Evolutionary conservation across 2,888 invertebrate genomes (phyloP), one percentile per base, ranked within the genome.

Genomic region (Lapara coniferarum): DNA sequence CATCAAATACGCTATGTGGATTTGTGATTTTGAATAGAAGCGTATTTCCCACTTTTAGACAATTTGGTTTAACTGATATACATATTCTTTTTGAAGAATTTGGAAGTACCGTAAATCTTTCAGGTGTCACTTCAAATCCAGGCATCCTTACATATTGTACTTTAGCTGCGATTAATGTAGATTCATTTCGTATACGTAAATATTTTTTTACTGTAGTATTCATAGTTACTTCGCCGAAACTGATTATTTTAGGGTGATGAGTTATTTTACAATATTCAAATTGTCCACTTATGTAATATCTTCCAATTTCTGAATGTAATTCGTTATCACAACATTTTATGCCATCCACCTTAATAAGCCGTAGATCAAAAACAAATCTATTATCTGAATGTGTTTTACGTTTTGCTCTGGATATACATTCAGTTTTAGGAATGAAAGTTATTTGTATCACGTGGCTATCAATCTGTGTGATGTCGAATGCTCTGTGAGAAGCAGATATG

Each of bases 231-330:
- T 94, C 83, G 2, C 90, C 90, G 72, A 95, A 91, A 72, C 91
- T 75, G 0, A 95, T 72, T 10, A 81, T 76, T 70, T 90, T 85
- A 0, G 96, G 96, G 30, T 79, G 75, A 72, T 95, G 86, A 6
- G 81, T 81, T 16, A 96, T 82, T 44, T 85, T 81, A 46, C 94
- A 89, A 63, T 87, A 83, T 84, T 95, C 95, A 70, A 90, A 93
- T 79, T 94, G 90, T 0, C 95, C 95, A 77, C 95, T 92, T 25
- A 96, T 85, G 72, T 95, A 95, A 70, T 95, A 90, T 68, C 94
- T 87, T 1, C 94, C 91, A 57, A 91, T 85, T 87, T 94, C 94
- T 19, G 90, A 85, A 76, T 93, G 92, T 46, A 77, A 74, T 75
- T 92, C 92, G 72, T 86, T 79, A 69, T 84, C 74, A 73, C 93